Conservation (phyloP, 1,140 invertebrate genomes). For the Polyergus mexicanus region DNA sequence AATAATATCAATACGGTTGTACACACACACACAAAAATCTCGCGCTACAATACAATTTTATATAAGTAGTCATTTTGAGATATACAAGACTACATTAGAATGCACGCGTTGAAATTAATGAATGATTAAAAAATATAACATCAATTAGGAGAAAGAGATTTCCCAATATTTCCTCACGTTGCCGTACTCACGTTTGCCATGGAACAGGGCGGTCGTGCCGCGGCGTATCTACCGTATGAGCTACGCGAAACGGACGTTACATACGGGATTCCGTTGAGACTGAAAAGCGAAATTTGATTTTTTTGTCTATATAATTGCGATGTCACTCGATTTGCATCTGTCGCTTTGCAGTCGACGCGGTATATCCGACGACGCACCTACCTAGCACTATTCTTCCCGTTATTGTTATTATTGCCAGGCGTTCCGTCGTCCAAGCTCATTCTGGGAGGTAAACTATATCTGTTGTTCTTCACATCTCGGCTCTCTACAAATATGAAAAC, state of each 20-base stretch:
- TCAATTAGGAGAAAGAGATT: background rate
- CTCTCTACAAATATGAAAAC: conserved; percentile 74
- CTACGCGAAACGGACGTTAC: conserved; percentile 74
- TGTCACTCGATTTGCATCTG: background rate
- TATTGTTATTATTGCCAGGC: conserved; percentile 69
- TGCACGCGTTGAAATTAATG: background rate
- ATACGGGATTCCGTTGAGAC: conserved; percentile 77
- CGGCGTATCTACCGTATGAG: conserved; percentile 87
- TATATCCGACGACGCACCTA: conserved; percentile 33
- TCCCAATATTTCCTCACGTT: background rate
- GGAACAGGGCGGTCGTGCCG: conserved; percentile 88
- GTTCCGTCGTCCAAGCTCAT: conserved; percentile 67
- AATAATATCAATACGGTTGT: background rate
- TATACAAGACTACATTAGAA: background rate
- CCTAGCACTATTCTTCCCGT: conserved; percentile 68
- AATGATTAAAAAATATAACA: background rate
- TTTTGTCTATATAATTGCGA: conserved; percentile 2
- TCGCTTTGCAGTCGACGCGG: conserved; percentile 1
- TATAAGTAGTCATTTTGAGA: background rate
- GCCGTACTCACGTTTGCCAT: conserved; percentile 88
- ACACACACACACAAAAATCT: background rate
- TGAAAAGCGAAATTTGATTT: conserved; percentile 68
- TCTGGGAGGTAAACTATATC: conserved; percentile 78
- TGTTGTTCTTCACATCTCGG: conserved; percentile 76
- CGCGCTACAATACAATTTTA: background rate